Percentiles rank a stretch among this genome's conserved stretches.
Conservation (phyloP, 2,113 vertebrate species). For the Macquaria australasica region DNA sequence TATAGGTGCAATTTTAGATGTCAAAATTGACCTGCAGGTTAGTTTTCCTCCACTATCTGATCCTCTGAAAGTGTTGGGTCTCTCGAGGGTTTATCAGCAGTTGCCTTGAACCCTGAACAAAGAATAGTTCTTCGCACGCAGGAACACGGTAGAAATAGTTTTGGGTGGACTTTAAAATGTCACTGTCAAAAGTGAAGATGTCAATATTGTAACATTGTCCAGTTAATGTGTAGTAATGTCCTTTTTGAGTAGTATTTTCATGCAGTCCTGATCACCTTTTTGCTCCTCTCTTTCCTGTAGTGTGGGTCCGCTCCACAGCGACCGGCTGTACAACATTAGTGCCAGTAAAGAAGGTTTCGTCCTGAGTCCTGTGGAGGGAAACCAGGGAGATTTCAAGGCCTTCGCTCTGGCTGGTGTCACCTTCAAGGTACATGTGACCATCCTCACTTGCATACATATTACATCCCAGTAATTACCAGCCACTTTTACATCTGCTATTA, state of each 20-base stretch:
- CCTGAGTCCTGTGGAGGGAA: slow-evolving; percentile 91
- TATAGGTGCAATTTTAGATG: neutral
- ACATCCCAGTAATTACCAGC: neutral
- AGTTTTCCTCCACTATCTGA: neutral
- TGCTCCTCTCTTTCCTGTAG: slow-evolving; percentile 71
- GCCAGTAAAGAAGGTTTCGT: slow-evolving; percentile 97
- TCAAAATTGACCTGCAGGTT: neutral
- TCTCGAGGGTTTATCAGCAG: neutral
- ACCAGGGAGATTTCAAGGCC: slow-evolving; percentile 94
- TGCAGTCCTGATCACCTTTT: neutral
- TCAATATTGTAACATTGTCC: neutral
- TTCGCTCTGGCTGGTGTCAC: slow-evolving; percentile 96
- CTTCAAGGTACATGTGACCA: slow-evolving; percentile 90
- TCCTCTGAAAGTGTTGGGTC: neutral
- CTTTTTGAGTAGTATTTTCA: neutral
- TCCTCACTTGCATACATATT: neutral
- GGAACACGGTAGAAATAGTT: neutral
- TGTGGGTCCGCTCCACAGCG: slow-evolving; percentile 95
- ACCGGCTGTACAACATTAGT: slow-evolving; percentile 91
- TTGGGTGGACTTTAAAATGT: neutral
- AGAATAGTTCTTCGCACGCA: neutral
- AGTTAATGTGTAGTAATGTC: neutral
- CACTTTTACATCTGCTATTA: neutral
- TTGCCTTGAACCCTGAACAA: neutral
- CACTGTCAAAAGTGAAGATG: neutral